Evolutionary conservation across 2,113 vertebrate genomes (phyloP).

Genomic region (Dromaius novaehollandiae): DNA sequence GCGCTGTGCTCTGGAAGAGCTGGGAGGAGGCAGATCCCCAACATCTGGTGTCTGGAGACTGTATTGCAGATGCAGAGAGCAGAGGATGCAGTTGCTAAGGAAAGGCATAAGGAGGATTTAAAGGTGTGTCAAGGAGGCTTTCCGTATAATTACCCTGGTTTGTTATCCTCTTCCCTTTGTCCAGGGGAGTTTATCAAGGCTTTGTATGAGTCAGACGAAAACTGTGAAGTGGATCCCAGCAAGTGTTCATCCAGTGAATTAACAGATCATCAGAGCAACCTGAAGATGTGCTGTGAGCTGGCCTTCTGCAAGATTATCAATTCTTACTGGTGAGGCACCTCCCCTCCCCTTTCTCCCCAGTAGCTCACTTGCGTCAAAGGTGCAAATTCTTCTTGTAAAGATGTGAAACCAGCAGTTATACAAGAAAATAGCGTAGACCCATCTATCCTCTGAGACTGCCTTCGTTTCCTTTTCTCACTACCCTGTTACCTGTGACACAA

Average conservation of each 20-base stretch:
- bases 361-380: neutral
- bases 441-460: neutral
- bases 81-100: neutral
- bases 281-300: conserved; percentile 98
- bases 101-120: conserved; percentile 39
- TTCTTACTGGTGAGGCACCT: conserved; percentile 90
- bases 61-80: neutral
- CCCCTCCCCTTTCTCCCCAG: neutral
- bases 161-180: conserved; percentile 38
- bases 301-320: conserved; percentile 99
- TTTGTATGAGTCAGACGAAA: conserved; percentile 96
- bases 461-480: neutral
- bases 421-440: neutral
- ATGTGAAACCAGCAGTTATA: neutral
- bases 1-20: neutral
- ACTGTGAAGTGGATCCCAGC: conserved; percentile 94
- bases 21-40: neutral
- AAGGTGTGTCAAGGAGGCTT: conserved; percentile 35
- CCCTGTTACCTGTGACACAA: neutral
- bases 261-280: conserved; percentile 91
- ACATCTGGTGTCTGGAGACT: conserved; percentile 32
- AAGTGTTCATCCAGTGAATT: conserved; percentile 86
- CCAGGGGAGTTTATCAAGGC: conserved; percentile 96
- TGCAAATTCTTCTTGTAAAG: neutral
- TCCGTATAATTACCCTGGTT: neutral